These are phyloP conservation scores for Cossypha heuglini DNA, from an alignment of 2,797 vertebrate species.

Conservation along the genomic window DNA sequence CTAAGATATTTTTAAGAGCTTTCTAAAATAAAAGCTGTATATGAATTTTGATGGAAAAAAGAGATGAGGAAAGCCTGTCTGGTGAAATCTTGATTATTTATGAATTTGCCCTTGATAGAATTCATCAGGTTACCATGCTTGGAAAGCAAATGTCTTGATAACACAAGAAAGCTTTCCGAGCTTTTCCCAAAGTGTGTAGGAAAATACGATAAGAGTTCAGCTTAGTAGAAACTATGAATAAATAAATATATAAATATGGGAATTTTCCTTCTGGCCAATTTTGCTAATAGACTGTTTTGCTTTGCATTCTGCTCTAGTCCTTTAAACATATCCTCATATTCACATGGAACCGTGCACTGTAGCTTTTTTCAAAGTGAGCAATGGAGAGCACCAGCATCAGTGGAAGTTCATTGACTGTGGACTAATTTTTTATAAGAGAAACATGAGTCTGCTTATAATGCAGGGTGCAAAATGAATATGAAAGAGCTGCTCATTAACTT, in stretches of 20 bases:
- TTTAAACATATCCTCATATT: neutral
- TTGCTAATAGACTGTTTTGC: neutral
- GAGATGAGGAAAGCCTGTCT: neutral
- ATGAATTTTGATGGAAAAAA: neutral
- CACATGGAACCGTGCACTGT: neutral
- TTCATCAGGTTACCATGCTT: neutral
- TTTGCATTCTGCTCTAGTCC: neutral
- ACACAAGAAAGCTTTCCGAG: neutral
- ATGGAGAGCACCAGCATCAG: neutral
- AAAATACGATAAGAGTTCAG: neutral
- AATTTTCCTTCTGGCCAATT: neutral
- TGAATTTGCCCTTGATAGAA: neutral
- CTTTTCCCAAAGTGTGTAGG: neutral
- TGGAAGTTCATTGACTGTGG: neutral
- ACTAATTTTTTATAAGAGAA: neutral
- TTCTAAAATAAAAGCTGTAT: neutral
- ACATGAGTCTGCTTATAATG: neutral
- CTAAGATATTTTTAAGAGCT: neutral
- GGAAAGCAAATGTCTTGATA: neutral
- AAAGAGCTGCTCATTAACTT: neutral
- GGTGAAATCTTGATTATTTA: slow-evolving; percentile 9
- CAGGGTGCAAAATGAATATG: neutral
- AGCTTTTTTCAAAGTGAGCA: neutral
- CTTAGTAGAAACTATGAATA: neutral
- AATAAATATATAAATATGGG: neutral